Base-by-base conservation (phyloP, 2,888 invertebrate species). In the Dione vanillae region DNA sequence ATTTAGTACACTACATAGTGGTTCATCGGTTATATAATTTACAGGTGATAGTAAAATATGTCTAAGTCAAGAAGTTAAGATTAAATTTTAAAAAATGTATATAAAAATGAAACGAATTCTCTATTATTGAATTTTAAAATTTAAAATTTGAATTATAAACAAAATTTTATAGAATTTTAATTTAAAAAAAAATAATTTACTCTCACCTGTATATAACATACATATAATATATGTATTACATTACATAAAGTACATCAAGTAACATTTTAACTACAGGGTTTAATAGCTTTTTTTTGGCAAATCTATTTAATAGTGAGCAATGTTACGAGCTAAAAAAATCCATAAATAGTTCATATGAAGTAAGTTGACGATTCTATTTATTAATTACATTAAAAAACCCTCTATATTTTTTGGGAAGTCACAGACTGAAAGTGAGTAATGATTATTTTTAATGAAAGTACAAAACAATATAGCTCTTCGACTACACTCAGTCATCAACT, bases 1-100 rank as follows among this genome's bases (percentile, higher is more conserved):
- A 68, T 43, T 64, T 62, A 62, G 62, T 69, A 56, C 54, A 52
- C 43, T 62, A 54, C 54, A 43, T 69, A 54, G 14, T 54, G 8
- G 52, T 43, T 54, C 64, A 49, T 19, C 5, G 9, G 35, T 19
- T 6, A 61, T n/a, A 10, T 43, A 20, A 37, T 54, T 35, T 56
- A 56, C 35, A 6, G 37, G 11, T 37, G 54, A 56, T 56, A 56
- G 54, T n/a, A 35, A 35, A 54, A 10, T 35, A 10, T 14, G 6
- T 10, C 27, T 27, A 27, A 27, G 27, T n/a, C n/a, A n/a, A n/a
- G n/a, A n/a, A n/a, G n/a, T n/a, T n/a, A n/a, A n/a, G n/a, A n/a
- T n/a, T n/a, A n/a, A n/a, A n/a, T n/a, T n/a, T n/a, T n/a, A n/a
- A n/a, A n/a, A n/a, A n/a, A n/a, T n/a, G n/a, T n/a, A n/a, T n/a